These are phyloP conservation scores for Carassius auratus DNA, from an alignment of 2,113 vertebrate species.

Conservation along the genomic window DNA sequence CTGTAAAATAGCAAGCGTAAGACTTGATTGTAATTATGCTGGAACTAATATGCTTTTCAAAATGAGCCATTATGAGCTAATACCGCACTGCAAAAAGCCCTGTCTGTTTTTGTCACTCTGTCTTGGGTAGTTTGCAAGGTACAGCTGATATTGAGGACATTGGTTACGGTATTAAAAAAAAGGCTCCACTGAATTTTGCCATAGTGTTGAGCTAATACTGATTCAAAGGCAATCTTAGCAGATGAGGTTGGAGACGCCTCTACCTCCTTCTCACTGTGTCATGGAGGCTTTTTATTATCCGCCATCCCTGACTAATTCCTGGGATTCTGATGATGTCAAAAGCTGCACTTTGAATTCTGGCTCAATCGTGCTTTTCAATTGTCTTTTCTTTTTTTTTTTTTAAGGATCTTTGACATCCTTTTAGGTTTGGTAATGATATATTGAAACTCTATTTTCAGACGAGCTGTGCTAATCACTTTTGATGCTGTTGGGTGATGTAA, in stretches of 20 bases:
- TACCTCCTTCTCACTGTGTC: slow-evolving; percentile 59
- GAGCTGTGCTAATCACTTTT: slow-evolving; percentile 31
- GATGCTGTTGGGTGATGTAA: slow-evolving; percentile 42
- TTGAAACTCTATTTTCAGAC: slow-evolving; percentile 34
- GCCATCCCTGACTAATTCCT: slow-evolving; percentile 61
- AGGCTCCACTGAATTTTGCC: slow-evolving; percentile 60
- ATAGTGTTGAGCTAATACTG: slow-evolving; percentile 61
- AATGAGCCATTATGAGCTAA: slow-evolving; percentile 84
- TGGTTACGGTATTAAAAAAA: slow-evolving; percentile 70
- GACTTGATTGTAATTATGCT: slow-evolving; percentile 83
- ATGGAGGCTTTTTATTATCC: slow-evolving; percentile 60
- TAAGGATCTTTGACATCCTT: slow-evolving; percentile 42
- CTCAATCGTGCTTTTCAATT: slow-evolving; percentile 55
- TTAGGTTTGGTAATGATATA: slow-evolving; percentile 40
- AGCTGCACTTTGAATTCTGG: slow-evolving; percentile 51
- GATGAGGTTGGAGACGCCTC: slow-evolving; percentile 54
- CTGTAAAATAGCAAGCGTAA: slow-evolving; percentile 76
- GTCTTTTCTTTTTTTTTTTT: slow-evolving; percentile 16
- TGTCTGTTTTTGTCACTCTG: slow-evolving; percentile 78
- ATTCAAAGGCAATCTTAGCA: slow-evolving; percentile 66
- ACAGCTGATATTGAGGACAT: slow-evolving; percentile 76
- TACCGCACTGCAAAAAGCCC: slow-evolving; percentile 77
- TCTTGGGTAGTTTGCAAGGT: slow-evolving; percentile 78
- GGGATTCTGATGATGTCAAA: slow-evolving; percentile 58
- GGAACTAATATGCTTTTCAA: slow-evolving; percentile 85